Conservation (phyloP, 2,113 vertebrate genomes). For the Cheilinus undulatus region DNA sequence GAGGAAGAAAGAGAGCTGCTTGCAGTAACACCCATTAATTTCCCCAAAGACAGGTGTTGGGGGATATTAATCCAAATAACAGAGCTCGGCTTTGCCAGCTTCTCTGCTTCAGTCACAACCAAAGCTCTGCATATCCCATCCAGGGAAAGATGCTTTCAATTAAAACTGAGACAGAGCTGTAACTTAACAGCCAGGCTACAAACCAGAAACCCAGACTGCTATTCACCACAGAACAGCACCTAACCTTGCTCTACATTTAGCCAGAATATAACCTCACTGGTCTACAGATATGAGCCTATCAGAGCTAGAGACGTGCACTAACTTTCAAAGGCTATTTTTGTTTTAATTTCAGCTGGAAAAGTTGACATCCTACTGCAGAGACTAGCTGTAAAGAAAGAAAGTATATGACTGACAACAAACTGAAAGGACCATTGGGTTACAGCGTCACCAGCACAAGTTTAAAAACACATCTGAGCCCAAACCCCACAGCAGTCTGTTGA, state of each 20-base stretch:
- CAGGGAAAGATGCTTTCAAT: constrained; percentile 60
- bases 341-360: background rate
- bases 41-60: constrained; percentile 70
- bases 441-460: constrained; percentile 25
- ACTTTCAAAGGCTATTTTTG: background rate
- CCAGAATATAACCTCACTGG: constrained; percentile 20
- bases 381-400: background rate
- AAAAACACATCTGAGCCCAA: constrained; percentile 8
- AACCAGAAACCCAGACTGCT: constrained; percentile 41
- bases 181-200: constrained; percentile 50
- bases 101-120: constrained; percentile 36
- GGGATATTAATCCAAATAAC: constrained; percentile 74
- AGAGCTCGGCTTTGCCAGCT: constrained; percentile 44
- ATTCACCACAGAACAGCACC: constrained; percentile 27
- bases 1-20: constrained; percentile 68
- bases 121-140: constrained; percentile 51
- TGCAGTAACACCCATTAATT: constrained; percentile 72
- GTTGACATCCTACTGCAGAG: background rate
- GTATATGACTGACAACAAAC: constrained; percentile 8
- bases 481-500: constrained; percentile 15
- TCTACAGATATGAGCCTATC: background rate
- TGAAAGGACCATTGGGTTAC: constrained; percentile 21
- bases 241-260: constrained; percentile 26
- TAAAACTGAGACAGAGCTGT: constrained; percentile 51
- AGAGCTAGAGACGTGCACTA: background rate